Evolutionary conservation across 2,113 vertebrate genomes (phyloP).

Genomic region (Limnothrissa miodon): DNA sequence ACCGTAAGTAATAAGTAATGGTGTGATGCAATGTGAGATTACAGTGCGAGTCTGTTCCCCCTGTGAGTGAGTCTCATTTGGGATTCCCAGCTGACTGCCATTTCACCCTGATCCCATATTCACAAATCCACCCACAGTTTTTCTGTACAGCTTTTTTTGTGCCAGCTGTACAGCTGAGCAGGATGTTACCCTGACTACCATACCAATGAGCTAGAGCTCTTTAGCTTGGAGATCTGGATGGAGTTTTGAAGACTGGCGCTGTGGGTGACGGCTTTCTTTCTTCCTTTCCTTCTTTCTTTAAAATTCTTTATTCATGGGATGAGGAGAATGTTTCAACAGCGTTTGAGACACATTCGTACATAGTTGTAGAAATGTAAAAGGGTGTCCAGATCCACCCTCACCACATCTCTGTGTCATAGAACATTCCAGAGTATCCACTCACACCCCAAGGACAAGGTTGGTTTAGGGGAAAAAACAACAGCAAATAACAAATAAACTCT

Average conservation of each 20-base stretch:
- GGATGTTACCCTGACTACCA: neutral
- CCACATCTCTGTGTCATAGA: no score
- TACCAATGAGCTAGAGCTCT: neutral
- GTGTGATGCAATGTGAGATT: neutral
- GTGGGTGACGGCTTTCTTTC: no score
- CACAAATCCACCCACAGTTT: neutral
- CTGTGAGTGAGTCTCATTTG: neutral
- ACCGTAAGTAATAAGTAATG: neutral
- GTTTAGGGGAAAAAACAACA: neutral
- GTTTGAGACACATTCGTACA: no score
- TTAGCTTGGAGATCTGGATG: neutral
- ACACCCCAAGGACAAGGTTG: neutral
- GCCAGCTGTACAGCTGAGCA: neutral
- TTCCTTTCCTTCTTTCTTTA: no score
- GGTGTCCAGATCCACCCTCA: no score
- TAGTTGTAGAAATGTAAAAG: no score
- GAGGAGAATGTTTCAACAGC: no score
- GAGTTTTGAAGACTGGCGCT: neutral
- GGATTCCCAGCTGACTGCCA: neutral
- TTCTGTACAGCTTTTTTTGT: neutral
- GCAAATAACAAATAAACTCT: neutral
- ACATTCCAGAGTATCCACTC: neutral
- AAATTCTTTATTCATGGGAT: no score
- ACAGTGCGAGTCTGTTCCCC: neutral
- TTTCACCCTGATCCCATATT: neutral